Evolutionary conservation across 2,113 vertebrate genomes (phyloP), one percentile per base, ranked within the genome.

Genomic region (Podarcis raffonei): DNA sequence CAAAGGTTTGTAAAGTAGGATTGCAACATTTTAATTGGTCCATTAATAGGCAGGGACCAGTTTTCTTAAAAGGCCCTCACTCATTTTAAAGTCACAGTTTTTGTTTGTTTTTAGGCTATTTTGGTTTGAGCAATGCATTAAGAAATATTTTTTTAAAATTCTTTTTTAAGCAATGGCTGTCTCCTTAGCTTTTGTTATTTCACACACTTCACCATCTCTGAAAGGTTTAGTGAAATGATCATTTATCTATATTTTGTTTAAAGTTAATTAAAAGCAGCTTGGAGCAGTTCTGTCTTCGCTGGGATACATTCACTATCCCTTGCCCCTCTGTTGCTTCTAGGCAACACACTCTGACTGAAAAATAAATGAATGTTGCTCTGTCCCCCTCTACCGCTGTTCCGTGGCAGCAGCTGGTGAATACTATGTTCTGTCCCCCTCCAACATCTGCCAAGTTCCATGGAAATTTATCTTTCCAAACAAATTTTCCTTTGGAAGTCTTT

Each of bases 81-180:
- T 74, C n/a, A 74, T 74, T 35, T 81, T 81, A 83, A 53, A 85
- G 66, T 85, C 27, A 39, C 69, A 84, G 35, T 87, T 77, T 59
- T 72, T 23, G 3, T 22, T 32, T 15, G 71, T 74, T 74, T 48
- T 35, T 72, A 82, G 9, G 2, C 32, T 39, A 18, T 22, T 72
- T 81, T 30, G n/a, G n/a, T 35, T 32, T 81, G 42, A 32, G 53
- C 8, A 35, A 7, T 35, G 53, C 30, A 62, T 79, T 32, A 62
- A 81, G 20, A 9, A 81, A 80, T 20, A 53, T n/a, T n/a, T n/a
- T n/a, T n/a, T n/a, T n/a, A 23, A 81, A 35, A 57, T 32, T 35
- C 53, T n/a, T 62, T 18, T 81, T 62, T 62, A 53, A 78, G 48
- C 76, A n/a, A 6, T 71, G 68, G 3, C 25, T 27, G 68, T 71